phyloP scores from a whole-genome alignment of 2,888 invertebrate species.

The Teleogryllus oceanicus region DNA sequence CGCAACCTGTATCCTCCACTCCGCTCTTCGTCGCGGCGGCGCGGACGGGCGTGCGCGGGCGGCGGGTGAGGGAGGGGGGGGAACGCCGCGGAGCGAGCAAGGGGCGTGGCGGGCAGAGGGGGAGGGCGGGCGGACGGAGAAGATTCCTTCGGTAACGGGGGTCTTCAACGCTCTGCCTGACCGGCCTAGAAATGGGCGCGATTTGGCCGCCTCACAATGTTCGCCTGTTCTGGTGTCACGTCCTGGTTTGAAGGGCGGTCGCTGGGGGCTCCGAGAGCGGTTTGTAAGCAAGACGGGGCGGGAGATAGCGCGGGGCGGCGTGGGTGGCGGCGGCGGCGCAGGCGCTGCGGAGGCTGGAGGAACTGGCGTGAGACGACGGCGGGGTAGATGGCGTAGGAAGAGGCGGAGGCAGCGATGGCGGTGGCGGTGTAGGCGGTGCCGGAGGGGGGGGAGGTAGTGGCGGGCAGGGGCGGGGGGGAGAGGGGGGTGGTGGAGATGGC shows the following conservation, averaged over 20 bases:
- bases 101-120: too few relatives aligned
- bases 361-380: neutral
- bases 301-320: neutral
- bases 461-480: too few relatives aligned
- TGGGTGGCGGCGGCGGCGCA: neutral
- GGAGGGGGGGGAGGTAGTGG: too few relatives aligned
- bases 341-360: neutral
- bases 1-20: slow-evolving; percentile 11
- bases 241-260: slow-evolving; percentile 37
- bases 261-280: slow-evolving; percentile 35
- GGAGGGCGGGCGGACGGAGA: neutral
- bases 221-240: slow-evolving; percentile 35
- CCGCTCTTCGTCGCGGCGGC: neutral
- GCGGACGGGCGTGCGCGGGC: neutral
- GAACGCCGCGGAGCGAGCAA: too few relatives aligned
- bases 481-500: too few relatives aligned
- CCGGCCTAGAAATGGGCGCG: slow-evolving; percentile 38
- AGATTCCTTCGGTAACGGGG: slow-evolving; percentile 19
- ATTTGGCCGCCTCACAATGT: slow-evolving; percentile 35
- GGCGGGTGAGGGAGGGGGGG: too few relatives aligned
- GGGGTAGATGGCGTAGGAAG: too few relatives aligned
- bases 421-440: too few relatives aligned
- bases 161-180: slow-evolving; percentile 36
- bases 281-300: slow-evolving; percentile 32
- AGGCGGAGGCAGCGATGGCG: too few relatives aligned